Evolutionary conservation across 2,797 vertebrate species (phyloP).

Genomic region (Periparus ater): DNA sequence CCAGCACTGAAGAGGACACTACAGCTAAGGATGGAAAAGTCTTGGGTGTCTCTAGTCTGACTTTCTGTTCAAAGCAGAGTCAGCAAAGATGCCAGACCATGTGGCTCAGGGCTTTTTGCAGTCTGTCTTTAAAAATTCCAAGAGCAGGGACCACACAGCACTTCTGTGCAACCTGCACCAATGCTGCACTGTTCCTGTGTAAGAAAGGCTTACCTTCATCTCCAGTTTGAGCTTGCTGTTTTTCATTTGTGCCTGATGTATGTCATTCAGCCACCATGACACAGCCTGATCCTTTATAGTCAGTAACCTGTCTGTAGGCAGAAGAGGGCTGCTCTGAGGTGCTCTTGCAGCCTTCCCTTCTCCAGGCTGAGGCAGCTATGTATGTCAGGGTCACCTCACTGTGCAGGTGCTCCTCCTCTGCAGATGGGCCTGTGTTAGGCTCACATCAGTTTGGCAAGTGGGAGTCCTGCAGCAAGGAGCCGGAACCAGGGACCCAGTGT

Average conservation of each 20-base stretch:
- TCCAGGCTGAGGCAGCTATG: background rate
- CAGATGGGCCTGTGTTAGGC: background rate
- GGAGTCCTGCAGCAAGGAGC: background rate
- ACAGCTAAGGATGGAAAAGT: background rate
- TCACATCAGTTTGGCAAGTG: background rate
- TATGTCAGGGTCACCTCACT: rapidly evolving
- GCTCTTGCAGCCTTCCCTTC: background rate
- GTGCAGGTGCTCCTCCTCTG: background rate
- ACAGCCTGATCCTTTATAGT: background rate
- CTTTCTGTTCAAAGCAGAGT: background rate
- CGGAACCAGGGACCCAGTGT: background rate
- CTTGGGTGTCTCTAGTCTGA: background rate
- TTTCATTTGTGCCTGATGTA: background rate
- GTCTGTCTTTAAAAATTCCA: background rate
- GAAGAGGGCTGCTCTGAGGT: background rate
- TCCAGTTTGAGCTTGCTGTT: background rate
- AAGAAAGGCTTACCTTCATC: background rate
- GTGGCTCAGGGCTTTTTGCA: background rate
- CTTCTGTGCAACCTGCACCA: background rate
- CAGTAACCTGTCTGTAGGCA: background rate
- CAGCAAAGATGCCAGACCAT: rapidly evolving
- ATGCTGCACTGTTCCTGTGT: background rate
- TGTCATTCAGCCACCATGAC: background rate
- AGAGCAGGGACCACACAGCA: background rate
- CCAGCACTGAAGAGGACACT: background rate